Percentiles rank a stretch among this genome's conserved stretches.
Conservation (phyloP, 2,888 invertebrate species). For the Auanema sp. region DNA sequence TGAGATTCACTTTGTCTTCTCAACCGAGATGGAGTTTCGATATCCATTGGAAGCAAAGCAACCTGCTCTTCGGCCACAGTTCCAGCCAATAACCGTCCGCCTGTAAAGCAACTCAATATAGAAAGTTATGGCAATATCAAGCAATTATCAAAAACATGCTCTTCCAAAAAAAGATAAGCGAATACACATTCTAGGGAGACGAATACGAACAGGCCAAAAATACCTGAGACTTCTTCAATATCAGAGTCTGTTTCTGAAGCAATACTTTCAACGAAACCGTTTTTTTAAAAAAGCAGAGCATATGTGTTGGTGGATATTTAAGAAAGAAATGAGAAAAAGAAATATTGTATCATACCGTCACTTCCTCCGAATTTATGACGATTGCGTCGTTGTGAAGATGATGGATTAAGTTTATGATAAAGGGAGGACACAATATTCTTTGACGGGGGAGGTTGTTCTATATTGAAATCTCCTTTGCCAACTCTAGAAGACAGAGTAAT, state of each 20-base stretch:
- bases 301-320: no score
- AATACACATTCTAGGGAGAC: no score
- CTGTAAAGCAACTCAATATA: conserved; percentile 4
- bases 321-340: no score
- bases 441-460: background rate
- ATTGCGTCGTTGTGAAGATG: conserved; percentile 25
- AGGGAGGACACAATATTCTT: conserved; percentile 3
- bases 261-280: no score
- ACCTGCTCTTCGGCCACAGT: conserved; percentile 17
- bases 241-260: no score
- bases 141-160: no score
- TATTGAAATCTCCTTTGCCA: conserved; percentile 3
- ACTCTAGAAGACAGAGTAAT: conserved; percentile 10
- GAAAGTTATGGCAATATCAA: no score
- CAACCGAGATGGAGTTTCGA: conserved; percentile 6
- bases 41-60: conserved; percentile 16
- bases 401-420: conserved; percentile 27
- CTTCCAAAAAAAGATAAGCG: no score
- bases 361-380: conserved; percentile 44
- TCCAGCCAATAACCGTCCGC: conserved; percentile 21
- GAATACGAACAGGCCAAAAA: no score
- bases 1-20: conserved; percentile 19
- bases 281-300: no score
- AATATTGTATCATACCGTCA: conserved; percentile 29
- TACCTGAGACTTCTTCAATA: no score